Conservation (phyloP, 2,888 invertebrate genomes). For the Sphaeridia pumilis region DNA sequence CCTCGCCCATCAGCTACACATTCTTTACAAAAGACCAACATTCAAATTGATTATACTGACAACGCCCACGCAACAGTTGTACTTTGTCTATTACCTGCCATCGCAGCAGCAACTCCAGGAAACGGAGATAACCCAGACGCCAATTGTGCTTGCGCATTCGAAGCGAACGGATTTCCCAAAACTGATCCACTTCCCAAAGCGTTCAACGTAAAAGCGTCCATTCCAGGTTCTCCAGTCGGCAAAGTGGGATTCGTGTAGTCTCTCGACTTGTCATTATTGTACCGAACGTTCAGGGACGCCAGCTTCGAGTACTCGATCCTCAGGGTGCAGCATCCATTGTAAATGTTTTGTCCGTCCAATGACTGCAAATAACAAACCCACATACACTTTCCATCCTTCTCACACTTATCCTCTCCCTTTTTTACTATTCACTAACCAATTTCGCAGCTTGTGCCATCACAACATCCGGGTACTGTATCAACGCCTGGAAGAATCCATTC, state of each 20-base stretch:
- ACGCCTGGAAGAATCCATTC: constrained; percentile 98
- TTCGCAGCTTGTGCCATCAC: constrained; percentile 95
- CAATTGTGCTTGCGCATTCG: constrained; percentile 13
- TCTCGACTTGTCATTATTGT: constrained; percentile 99
- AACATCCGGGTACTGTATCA: constrained; percentile 97
- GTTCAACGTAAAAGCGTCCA: constrained; percentile 37
- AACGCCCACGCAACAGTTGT: too few species aligned
- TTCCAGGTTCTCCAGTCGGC: constrained; percentile 76
- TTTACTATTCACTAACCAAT: constrained; percentile 56
- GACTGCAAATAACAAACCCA: constrained; percentile 58
- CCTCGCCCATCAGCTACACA: too few species aligned
- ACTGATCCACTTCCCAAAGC: constrained; percentile 12
- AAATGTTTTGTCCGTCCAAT: constrained; percentile 96
- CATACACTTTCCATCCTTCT: too few species aligned
- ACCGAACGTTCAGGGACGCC: constrained; percentile 95
- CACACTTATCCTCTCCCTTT: too few species aligned
- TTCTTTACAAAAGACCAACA: too few species aligned
- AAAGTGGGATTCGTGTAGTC: constrained; percentile 98
- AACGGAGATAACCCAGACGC: constrained; percentile 18
- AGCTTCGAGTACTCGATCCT: constrained; percentile 99
- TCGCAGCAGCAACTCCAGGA: constrained; percentile 42
- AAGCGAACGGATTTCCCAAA: constrained; percentile 15
- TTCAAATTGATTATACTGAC: too few species aligned
- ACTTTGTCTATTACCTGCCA: constrained; percentile 39
- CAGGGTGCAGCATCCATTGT: constrained; percentile 98